Evolutionary conservation across 2,888 invertebrate genomes (phyloP).

Genomic region (Apodemia duryi): DNA sequence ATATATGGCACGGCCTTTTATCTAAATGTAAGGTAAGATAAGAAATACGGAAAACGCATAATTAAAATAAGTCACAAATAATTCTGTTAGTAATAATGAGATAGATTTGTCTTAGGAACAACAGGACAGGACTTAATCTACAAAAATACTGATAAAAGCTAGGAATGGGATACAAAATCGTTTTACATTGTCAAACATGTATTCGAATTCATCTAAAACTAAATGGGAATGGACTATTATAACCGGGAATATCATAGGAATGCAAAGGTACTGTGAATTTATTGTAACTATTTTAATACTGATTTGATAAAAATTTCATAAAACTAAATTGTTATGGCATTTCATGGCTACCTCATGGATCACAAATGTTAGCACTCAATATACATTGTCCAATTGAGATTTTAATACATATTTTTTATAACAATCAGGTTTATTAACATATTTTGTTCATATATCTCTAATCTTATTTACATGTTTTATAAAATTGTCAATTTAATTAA

Average conservation of each 20-base stretch:
- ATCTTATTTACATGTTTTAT: slow-evolving; percentile 73
- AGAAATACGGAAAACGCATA: slow-evolving; percentile 20
- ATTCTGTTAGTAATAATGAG: slow-evolving; percentile 19
- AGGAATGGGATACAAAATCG: slow-evolving; percentile 46
- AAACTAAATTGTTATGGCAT: slow-evolving; percentile 61
- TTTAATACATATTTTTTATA: slow-evolving; percentile 56
- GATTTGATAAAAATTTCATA: slow-evolving; percentile 39
- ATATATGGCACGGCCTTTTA: slow-evolving; percentile 49
- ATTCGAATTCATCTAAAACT: slow-evolving; percentile 40
- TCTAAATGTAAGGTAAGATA: slow-evolving; percentile 23
- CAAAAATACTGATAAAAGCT: slow-evolving; percentile 69
- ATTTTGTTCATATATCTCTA: slow-evolving; percentile 55
- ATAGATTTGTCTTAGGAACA: slow-evolving; percentile 57
- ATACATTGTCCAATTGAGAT: slow-evolving; percentile 50
- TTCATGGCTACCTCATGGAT: slow-evolving; percentile 77
- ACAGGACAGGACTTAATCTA: slow-evolving; percentile 61
- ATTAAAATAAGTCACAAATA: slow-evolving; percentile 24
- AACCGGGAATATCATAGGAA: slow-evolving; percentile 42
- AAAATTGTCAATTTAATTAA: slow-evolving; percentile 68
- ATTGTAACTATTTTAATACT: slow-evolving; percentile 46
- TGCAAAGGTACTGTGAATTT: slow-evolving; percentile 38
- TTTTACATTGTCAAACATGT: slow-evolving; percentile 14
- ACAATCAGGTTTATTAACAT: slow-evolving; percentile 65
- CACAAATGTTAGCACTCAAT: slow-evolving; percentile 64
- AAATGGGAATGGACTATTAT: slow-evolving; percentile 39